Conservation (phyloP, 2,113 vertebrate species). For the Gymnarchus niloticus region DNA sequence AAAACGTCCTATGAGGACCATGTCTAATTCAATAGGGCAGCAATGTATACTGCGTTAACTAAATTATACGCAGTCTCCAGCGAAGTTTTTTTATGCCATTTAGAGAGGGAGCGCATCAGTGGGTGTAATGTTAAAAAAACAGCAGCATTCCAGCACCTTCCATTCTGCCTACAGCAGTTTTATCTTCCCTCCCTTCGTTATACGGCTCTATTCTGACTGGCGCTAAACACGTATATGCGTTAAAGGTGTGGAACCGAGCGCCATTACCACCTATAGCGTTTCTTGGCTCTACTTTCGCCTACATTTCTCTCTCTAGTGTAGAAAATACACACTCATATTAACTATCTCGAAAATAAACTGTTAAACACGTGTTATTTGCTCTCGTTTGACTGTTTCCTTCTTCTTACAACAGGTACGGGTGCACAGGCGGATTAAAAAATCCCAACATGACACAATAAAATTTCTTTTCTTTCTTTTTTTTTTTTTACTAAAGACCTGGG, state of each 20-base stretch:
- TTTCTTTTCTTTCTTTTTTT: too few species aligned
- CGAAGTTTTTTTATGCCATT: neutral
- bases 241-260: slow-evolving; percentile 1
- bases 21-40: neutral
- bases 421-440: neutral
- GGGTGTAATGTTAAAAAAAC: slow-evolving; percentile 68
- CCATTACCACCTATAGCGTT: neutral
- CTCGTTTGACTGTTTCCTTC: neutral
- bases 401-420: neutral
- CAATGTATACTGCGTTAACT: neutral
- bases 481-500: neutral
- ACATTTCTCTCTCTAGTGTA: neutral
- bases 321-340: neutral
- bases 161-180: slow-evolving; percentile 58
- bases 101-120: neutral
- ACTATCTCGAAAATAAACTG: neutral
- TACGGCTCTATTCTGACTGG: slow-evolving; percentile 43
- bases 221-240: slow-evolving; percentile 26
- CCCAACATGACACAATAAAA: neutral
- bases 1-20: neutral
- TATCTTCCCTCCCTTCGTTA: slow-evolving; percentile 56
- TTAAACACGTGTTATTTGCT: neutral
- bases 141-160: slow-evolving; percentile 64
- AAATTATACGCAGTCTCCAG: neutral
- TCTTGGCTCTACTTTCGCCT: neutral